A percentile compares a stretch with the other conserved stretches of the same genome.
These are phyloP conservation scores for Salminus brasiliensis DNA, from an alignment of 2,113 vertebrate genomes.

Conservation along the genomic window DNA sequence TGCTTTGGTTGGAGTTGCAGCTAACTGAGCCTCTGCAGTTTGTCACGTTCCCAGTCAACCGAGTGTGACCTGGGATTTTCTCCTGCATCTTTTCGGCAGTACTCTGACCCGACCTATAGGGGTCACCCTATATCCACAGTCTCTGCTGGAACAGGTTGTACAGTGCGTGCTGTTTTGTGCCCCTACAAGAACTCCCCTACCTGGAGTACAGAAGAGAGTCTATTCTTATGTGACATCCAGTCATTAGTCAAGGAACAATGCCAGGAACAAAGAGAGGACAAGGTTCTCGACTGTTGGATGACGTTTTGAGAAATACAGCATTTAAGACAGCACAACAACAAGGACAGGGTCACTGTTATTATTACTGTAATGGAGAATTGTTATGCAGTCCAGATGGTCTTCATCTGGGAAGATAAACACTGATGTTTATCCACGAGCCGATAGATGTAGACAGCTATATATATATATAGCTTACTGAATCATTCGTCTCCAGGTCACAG, in stretches of 20 bases:
- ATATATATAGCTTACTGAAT: neutral
- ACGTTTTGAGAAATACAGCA: neutral
- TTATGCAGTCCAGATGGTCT: neutral
- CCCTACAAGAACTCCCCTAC: neutral
- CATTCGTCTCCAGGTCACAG: neutral
- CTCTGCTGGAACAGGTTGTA: conserved; percentile 46
- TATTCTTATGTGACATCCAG: conserved; percentile 1
- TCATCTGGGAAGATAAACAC: neutral
- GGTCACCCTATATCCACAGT: conserved; percentile 66
- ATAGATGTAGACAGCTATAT: neutral
- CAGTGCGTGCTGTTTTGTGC: neutral
- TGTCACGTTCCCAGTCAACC: neutral
- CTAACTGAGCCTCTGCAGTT: neutral
- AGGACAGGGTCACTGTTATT: neutral
- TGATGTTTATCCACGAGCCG: neutral
- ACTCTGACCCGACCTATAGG: conserved; percentile 55
- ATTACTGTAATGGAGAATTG: neutral
- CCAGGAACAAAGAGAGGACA: neutral
- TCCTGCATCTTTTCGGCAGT: neutral
- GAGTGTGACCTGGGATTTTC: conserved; percentile 13
- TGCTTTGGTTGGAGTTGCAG: neutral
- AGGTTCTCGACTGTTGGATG: neutral
- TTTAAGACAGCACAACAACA: neutral
- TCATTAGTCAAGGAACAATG: neutral
- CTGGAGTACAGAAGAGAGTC: conserved; percentile 1